These are phyloP conservation scores for Karalla daura DNA, from an alignment of 2,797 vertebrate genomes.

Conservation along the genomic window DNA sequence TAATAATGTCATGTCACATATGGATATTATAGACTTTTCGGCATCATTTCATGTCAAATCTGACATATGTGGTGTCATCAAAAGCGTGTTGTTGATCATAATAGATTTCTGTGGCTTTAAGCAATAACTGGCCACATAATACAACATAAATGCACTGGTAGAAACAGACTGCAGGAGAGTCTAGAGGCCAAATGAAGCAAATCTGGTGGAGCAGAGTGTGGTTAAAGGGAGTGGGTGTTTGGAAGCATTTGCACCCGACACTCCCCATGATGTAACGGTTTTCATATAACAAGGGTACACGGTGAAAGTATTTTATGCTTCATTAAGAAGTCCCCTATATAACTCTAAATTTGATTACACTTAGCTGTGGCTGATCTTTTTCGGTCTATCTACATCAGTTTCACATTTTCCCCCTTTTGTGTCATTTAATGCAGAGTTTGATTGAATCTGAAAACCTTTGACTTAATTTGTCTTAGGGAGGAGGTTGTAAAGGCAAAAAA, in stretches of 20 bases:
- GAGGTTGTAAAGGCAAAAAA: constrained; percentile 23
- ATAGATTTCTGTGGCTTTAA: neutral
- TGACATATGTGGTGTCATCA: neutral
- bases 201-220: constrained; percentile 29
- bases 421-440: neutral
- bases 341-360: constrained; percentile 25
- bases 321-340: constrained; percentile 46
- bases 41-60: neutral
- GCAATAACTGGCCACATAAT: neutral
- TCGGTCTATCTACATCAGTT: constrained; percentile 13
- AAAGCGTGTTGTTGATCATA: neutral
- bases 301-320: constrained; percentile 32
- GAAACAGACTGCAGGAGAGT: neutral
- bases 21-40: neutral
- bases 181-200: neutral
- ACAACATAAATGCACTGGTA: neutral
- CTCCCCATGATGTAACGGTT: constrained; percentile 52
- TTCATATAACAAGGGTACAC: constrained; percentile 33
- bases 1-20: too few relatives aligned
- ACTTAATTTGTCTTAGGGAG: constrained; percentile 39
- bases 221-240: constrained; percentile 50
- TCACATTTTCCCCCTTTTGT: constrained; percentile 22
- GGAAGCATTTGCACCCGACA: constrained; percentile 25
- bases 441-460: constrained; percentile 20
- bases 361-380: constrained; percentile 11